Evolutionary conservation across 2,113 vertebrate species (phyloP), one percentile per base, ranked within the genome.

Genomic region (Mormyrus lacerda): DNA sequence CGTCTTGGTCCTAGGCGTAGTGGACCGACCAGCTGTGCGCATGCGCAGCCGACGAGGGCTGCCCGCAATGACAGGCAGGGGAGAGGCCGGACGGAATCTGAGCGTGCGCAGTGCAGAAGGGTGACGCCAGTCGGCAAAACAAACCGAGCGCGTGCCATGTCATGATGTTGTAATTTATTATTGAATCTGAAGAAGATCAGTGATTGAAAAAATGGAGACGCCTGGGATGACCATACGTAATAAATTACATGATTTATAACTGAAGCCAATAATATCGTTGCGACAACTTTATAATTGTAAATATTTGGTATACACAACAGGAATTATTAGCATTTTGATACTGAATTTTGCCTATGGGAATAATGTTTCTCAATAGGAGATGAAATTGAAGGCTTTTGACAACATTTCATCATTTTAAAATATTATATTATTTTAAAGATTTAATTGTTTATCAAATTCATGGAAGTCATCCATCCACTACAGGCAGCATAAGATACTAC

Each of bases 1-100:
- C 92, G 93, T 92, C 90, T 92, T 94, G 92, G 87, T 90, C 93
- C 90, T 87, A 42, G 90, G 82, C 90, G 55, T 87, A 3, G 87
- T 53, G 69, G 85, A 51, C 48, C n/a, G 76, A 58, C 3, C 1
- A 7, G 61, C 27, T 90, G 24, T 47, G 55, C 90, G 91, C 85
- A 55, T 91, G 91, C 90, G 91, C 90, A 39, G 58, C 35, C 17
- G 35, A 86, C 48, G 69, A 51, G 53, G 87, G 21, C 53, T 42
- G 53, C 44, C 24, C 31, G 87, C 73, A 24, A 82, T 31, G 42
- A 51, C 8, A 42, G 24, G 50, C 85, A 39, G 53, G 51, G 82
- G 47, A 88, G 89, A 51, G 55, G 87, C 48, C 69, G 88, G 91
- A 5, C 27, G 88, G 90, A 88, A 45, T 92, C 91, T 7, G 91